Conservation (phyloP, 2,888 invertebrate species). For the Stenurella melanura region DNA sequence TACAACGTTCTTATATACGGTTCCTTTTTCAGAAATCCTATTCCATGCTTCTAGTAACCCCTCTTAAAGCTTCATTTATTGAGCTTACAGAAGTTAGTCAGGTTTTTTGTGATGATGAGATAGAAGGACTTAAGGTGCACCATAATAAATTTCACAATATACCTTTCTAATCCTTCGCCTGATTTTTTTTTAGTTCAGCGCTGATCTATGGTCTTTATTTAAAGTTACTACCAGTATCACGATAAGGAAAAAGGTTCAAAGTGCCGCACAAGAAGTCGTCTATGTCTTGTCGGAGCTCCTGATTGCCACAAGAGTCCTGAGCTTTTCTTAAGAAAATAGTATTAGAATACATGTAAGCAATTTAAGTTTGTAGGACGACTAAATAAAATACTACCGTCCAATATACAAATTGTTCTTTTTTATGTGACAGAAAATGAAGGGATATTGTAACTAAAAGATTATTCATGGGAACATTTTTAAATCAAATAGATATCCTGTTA, state of each 20-base stretch:
- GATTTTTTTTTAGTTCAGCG: conserved; percentile 78
- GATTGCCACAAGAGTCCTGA: conserved; percentile 78
- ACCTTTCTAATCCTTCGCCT: background rate
- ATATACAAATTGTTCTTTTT: no score
- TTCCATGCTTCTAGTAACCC: conserved; percentile 78
- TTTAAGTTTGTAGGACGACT: background rate
- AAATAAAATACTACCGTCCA: no score
- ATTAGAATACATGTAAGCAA: background rate
- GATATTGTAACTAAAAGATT: no score
- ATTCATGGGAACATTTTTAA: no score
- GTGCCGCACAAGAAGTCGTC: conserved; percentile 77
- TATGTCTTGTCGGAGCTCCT: conserved; percentile 79
- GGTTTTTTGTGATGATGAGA: conserved; percentile 76
- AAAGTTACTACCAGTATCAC: conserved; percentile 79
- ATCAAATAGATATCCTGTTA: no score
- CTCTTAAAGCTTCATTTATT: conserved; percentile 80
- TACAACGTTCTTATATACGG: no score
- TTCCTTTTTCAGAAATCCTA: conserved; percentile 63
- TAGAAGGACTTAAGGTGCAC: conserved; percentile 55
- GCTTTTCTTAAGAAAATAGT: conserved; percentile 76
- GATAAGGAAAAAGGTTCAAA: conserved; percentile 76
- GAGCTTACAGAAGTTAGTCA: conserved; percentile 86
- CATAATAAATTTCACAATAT: background rate
- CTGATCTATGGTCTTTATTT: conserved; percentile 78
- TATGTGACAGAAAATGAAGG: no score